A percentile compares a stretch with the other conserved stretches of the same genome.
Conservation (phyloP, 2,797 vertebrate species). For the Bradypus variegatus region DNA sequence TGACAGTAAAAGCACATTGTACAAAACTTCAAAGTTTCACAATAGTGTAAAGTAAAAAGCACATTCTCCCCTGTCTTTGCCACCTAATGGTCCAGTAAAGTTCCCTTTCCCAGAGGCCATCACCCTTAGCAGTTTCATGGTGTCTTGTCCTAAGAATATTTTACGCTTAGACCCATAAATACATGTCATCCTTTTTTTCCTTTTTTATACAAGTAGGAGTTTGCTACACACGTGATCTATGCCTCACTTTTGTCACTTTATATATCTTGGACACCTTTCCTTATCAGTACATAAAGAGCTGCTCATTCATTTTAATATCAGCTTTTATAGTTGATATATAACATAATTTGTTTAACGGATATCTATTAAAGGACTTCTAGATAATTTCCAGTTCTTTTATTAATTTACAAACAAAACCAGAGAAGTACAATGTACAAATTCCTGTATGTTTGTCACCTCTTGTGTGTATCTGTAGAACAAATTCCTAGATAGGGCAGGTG, state of each 20-base stretch:
- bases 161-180: neutral
- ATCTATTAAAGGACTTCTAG: no score
- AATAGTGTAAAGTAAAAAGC: no score
- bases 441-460: neutral
- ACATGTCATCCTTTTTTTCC: no score
- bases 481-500: neutral
- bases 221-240: accelerated
- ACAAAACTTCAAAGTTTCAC: no score
- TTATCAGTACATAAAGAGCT: no score
- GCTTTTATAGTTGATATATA: accelerated
- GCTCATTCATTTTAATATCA: no score
- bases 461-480: neutral
- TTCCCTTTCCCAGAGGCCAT: neutral
- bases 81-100: accelerated
- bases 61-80: neutral
- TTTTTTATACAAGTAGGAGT: no score
- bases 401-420: neutral
- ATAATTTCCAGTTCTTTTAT: no score
- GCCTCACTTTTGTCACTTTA: no score
- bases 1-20: neutral
- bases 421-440: no score
- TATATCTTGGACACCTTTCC: no score
- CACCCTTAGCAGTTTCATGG: neutral
- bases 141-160: neutral
- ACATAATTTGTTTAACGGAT: accelerated